Base-by-base conservation (phyloP, 1,140 invertebrate genomes). In the Philaenus spumarius region DNA sequence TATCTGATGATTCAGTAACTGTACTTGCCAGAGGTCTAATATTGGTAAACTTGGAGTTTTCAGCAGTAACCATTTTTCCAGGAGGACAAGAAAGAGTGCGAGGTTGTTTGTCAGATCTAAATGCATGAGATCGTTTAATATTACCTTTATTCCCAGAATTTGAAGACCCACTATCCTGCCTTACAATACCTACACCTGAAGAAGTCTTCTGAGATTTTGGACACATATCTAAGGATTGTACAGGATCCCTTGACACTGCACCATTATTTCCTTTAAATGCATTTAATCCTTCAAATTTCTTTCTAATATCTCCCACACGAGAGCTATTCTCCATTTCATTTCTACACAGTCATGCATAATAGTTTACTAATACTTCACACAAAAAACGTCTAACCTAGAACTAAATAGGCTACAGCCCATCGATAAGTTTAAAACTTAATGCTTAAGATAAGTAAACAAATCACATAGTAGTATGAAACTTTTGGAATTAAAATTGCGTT, bases 61-160 rank as follows among this genome's bases (percentile, higher is more conserved):
- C 30, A 39, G 11, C 2, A 37, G 14, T 19, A 35, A 12, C 30
- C 47, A 20, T 52, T 24, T 15, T 14, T 11, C 48, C 52, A 6
- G 26, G 9, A 51, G 9, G 40, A 34, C 46, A 11, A 42, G 17
- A 53, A 20, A 46, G 11, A 15, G 24, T 23, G 22, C 26, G n/a
- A 15, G 15, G 19, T 6, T 12, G 12, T 26, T 59, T 59, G 37
- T 62, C 61, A 42, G 45, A 48, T 43, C 61, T 50, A 46, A 62
- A 62, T 30, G 61, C 61, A 55, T 62, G 56, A 24, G 61, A 62
- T 52, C 61, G 24, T 47, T 56, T 62, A 17, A 62, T 62, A 17
- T 50, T 46, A 35, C 43, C 52, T 57, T 40, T 61, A 30, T 23
- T 35, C 12, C 30, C 39, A 34, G 17, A 22, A 14, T 17, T 17